phyloP scores from a whole-genome alignment of 2,113 vertebrate genomes.

The Falcunculus frontatus region DNA sequence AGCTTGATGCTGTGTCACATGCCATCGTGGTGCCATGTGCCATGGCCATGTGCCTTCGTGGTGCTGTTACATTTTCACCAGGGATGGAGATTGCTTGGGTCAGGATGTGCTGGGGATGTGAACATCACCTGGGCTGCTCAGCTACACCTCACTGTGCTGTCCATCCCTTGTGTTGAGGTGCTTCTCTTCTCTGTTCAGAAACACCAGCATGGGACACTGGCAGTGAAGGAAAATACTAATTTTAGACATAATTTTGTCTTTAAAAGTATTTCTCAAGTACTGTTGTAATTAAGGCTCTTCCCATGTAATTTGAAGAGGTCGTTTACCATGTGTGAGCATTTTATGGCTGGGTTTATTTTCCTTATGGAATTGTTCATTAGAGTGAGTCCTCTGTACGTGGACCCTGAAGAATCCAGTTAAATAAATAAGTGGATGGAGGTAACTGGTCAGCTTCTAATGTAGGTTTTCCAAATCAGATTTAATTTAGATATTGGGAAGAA shows the following conservation, averaged over 20 bases:
- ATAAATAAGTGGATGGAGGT: neutral
- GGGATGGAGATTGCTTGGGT: neutral
- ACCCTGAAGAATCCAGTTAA: neutral
- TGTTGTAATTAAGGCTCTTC: neutral
- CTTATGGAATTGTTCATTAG: neutral
- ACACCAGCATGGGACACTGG: neutral
- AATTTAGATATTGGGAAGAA: neutral
- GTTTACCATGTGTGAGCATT: neutral
- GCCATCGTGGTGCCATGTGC: no score
- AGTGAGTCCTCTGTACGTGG: rapidly evolving
- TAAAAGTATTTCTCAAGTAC: neutral
- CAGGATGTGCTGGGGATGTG: neutral
- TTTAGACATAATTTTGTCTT: neutral
- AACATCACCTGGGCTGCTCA: neutral
- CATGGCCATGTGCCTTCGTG: rapidly evolving
- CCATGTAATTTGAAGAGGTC: neutral
- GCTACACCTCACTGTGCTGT: rapidly evolving
- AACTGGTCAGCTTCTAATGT: rapidly evolving
- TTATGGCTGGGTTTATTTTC: neutral
- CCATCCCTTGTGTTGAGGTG: rapidly evolving
- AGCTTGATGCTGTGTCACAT: rapidly evolving
- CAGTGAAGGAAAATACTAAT: neutral
- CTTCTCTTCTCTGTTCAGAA: neutral
- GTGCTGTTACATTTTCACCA: neutral
- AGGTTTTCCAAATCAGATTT: neutral